Percentiles rank a stretch among this genome's conserved stretches.
Evolutionary conservation across 2,113 vertebrate genomes (phyloP).

Genomic region (Alexandromys fortis): DNA sequence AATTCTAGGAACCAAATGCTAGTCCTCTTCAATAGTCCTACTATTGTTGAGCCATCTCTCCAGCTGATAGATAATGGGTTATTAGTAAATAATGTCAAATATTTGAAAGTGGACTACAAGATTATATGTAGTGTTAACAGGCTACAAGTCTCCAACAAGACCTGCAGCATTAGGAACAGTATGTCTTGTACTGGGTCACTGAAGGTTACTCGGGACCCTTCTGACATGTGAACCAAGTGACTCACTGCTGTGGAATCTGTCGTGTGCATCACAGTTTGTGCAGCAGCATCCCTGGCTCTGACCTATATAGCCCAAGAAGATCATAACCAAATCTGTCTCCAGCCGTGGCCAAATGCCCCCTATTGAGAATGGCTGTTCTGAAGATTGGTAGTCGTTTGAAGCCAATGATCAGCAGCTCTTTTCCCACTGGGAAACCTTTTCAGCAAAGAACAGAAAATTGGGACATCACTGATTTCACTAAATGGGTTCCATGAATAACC

Average conservation of each 20-base stretch:
- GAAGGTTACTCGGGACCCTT: background rate
- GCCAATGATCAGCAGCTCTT: background rate
- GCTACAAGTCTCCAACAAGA: background rate
- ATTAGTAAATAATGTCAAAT: constrained; percentile 30
- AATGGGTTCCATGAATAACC: background rate
- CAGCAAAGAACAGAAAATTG: constrained; percentile 10
- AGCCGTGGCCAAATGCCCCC: background rate
- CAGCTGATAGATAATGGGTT: background rate
- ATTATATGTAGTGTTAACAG: background rate
- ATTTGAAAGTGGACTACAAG: background rate
- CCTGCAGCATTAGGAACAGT: background rate
- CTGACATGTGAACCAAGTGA: background rate
- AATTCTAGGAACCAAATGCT: background rate
- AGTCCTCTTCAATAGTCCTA: background rate
- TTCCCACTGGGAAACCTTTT: background rate
- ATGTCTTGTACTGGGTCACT: background rate
- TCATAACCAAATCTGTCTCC: background rate
- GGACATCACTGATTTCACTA: background rate
- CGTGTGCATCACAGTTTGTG: background rate
- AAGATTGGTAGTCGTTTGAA: background rate
- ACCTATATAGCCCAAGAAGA: background rate
- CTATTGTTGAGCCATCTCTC: background rate
- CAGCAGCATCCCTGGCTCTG: background rate
- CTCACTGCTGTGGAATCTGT: background rate
- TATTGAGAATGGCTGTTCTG: background rate